Percentiles rank a stretch among this genome's conserved stretches.
Conservation (phyloP, 2,113 vertebrate genomes). For the Collichthys lucidus region DNA sequence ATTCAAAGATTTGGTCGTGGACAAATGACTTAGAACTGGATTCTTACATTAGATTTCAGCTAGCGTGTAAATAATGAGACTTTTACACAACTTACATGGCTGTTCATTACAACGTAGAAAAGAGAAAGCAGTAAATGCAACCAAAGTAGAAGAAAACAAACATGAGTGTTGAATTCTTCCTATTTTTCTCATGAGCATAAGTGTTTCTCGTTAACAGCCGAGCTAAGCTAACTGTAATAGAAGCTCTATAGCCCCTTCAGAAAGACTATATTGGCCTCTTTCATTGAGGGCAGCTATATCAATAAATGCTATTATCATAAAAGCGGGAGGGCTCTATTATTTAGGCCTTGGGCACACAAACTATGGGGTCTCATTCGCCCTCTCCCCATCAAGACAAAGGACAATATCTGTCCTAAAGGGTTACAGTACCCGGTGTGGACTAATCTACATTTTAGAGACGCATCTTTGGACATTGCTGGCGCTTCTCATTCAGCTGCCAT, state of each 20-base stretch:
- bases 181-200: not conserved
- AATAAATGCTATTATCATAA: not conserved
- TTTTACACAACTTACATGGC: not conserved
- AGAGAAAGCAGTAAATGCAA: not conserved
- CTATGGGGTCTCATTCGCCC: not conserved
- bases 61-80: not conserved
- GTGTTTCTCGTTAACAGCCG: not conserved
- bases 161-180: not conserved
- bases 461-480: not conserved
- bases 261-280: not conserved
- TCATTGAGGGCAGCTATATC: not conserved
- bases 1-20: not conserved
- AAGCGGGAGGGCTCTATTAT: not conserved
- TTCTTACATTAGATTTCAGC: not conserved
- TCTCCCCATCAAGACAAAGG: not conserved
- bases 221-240: not conserved
- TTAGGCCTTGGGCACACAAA: slow-evolving; percentile 6
- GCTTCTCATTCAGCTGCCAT: not conserved
- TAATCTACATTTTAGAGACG: not conserved
- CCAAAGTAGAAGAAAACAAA: too few relatives aligned
- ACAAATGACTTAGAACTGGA: not conserved
- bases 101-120: not conserved
- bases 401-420: not conserved
- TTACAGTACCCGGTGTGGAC: not conserved
- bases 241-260: not conserved